Evolutionary conservation across 2,797 vertebrate species (phyloP).

Genomic region (Morus bassanus): DNA sequence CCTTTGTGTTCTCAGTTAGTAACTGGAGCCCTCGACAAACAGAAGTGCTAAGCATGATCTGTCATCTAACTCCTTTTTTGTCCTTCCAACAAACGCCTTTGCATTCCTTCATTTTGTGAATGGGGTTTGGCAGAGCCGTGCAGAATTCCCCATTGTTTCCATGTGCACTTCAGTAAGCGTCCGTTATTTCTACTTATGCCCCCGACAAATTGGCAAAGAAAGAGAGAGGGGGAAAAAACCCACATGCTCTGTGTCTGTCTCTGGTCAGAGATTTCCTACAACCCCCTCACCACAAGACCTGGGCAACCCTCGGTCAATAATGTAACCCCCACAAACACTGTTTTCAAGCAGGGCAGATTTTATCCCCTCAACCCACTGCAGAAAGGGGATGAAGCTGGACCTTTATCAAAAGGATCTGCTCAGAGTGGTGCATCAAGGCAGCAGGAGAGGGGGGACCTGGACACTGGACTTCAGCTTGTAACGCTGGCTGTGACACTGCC

Average conservation of each 20-base stretch:
- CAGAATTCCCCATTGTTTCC: slow-evolving; percentile 37
- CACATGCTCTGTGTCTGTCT: background rate
- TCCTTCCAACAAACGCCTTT: slow-evolving; percentile 31
- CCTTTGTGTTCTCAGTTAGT: background rate
- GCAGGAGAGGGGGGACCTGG: background rate
- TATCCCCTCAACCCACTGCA: background rate
- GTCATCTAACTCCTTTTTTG: slow-evolving; percentile 43
- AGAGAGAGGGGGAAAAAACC: background rate
- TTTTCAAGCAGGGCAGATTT: background rate
- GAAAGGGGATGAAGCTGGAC: background rate
- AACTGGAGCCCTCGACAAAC: background rate
- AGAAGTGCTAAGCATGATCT: slow-evolving; percentile 25
- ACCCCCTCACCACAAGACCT: background rate
- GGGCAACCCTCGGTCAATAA: background rate
- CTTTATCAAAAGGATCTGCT: background rate
- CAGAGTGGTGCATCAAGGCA: rapidly evolving
- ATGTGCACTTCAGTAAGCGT: background rate
- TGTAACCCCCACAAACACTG: background rate
- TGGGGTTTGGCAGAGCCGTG: slow-evolving; percentile 7
- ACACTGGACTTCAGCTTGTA: background rate
- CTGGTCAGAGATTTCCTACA: background rate
- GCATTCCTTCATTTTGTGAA: slow-evolving; percentile 33
- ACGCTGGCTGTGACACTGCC: background rate
- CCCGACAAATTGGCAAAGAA: background rate
- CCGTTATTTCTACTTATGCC: background rate